Percentiles rank a stretch among this genome's conserved stretches.
Conservation (phyloP, 1,140 invertebrate species). For the Pinna nobilis region DNA sequence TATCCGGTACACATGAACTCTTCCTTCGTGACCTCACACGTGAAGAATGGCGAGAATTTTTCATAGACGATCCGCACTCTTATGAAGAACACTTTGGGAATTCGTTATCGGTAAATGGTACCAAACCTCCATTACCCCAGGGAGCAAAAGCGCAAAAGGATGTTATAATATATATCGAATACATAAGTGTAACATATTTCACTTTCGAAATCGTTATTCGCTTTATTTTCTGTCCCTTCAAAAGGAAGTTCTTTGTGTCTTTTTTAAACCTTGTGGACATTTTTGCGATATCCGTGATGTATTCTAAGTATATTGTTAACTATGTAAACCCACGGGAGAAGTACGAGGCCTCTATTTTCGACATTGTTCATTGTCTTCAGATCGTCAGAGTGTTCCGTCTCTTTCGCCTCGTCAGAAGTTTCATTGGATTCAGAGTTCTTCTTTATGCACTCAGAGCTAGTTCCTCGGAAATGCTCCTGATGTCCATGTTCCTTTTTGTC, state of each 20-base stretch:
- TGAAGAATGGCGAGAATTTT: conserved; percentile 35
- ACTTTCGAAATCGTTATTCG: conserved; percentile 70
- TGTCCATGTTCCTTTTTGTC: conserved; percentile 98
- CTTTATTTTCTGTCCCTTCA: conserved; percentile 69
- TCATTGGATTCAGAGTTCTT: conserved; percentile 96
- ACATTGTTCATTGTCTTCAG: conserved; percentile 46
- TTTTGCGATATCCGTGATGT: conserved; percentile 71
- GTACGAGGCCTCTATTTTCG: conserved; percentile 29
- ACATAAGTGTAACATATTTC: conserved; percentile 72
- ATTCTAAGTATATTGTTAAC: conserved; percentile 46
- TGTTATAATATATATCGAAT: conserved; percentile 39
- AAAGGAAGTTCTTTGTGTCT: conserved; percentile 65
- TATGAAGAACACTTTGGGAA: conserved; percentile 32
- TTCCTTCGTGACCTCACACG: conserved; percentile 15
- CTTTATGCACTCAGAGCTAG: conserved; percentile 98
- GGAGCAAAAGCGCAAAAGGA: conserved; percentile 15
- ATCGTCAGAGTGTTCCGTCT: conserved; percentile 55
- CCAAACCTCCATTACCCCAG: conserved; percentile 25
- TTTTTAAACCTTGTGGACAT: conserved; percentile 74
- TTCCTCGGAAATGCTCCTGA: conserved; percentile 97
- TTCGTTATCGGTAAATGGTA: background rate
- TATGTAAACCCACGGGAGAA: conserved; percentile 31
- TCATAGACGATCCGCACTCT: conserved; percentile 27
- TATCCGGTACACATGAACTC: conserved; percentile 29
- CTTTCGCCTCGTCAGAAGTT: conserved; percentile 79